Base-by-base conservation (phyloP, 2,888 invertebrate species). In the Phorcus lineatus region DNA sequence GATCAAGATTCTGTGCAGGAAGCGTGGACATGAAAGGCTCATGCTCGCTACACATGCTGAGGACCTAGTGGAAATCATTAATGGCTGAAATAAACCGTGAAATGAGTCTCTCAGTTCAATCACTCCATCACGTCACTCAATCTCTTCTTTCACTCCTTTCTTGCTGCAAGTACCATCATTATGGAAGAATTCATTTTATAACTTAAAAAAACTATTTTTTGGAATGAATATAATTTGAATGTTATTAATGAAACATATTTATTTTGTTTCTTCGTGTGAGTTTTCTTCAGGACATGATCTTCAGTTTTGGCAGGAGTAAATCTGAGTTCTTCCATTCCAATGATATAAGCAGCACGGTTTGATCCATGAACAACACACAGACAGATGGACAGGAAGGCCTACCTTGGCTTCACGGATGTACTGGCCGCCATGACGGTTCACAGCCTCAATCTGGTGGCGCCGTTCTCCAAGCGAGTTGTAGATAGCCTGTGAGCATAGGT, bases 341-440 rank as follows among this genome's bases (percentile, higher is more conserved):
- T 11, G 7, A 7, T n/a, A 57, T 13, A 7, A 57, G 4, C 57
- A 57, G 22, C 24, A 24, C 1, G 19, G 9, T 24, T 11, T 57
- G 19, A 19, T n/a, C 3, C 7, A 24, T 9, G 1, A 57, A 24
- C 19, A 22, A 74, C 31, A 19, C 19, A 40, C n/a, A 53, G 31
- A 57, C 40, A 53, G 36, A 31, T 7, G 11, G 19, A 17, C 19
- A 22, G 19, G 19, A n/a, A 31, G 17, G 17, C 76, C 66, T 87
- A 99, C 98, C 98, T 98, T 98, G 91, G 98, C 98, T 95, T 99
- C 99, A 86, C 98, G 95, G 92, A 99, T 98, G 94, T 96, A 97
- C 93, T 97, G 95, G 89, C 98, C 98, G 91, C 99, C 99, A 91
- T 97, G 97, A 89, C 96, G 95, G 95, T 99, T 99, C 92, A 98